These are phyloP conservation scores for Phlogophora meticulosa DNA, from an alignment of 2,888 invertebrate species.

Conservation along the genomic window DNA sequence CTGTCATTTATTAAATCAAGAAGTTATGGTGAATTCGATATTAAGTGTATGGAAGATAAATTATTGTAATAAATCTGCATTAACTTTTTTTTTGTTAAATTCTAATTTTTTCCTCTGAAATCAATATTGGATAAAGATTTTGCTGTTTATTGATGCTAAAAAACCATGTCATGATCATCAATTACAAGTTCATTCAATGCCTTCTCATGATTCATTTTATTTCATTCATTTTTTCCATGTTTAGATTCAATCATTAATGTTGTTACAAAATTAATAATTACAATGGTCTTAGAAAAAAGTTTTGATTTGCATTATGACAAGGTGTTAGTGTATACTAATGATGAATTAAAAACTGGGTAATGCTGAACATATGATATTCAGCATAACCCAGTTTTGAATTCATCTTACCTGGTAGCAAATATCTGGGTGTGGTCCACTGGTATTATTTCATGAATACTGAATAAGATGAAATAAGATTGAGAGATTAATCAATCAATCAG, in stretches of 20 bases:
- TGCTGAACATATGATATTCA: too few species aligned
- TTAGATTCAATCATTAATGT: conserved; percentile 7
- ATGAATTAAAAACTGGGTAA: neutral
- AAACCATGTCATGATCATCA: conserved; percentile 23
- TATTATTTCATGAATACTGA: neutral
- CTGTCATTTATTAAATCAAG: neutral
- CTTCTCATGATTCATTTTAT: neutral
- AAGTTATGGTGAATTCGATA: neutral
- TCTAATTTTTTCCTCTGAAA: neutral
- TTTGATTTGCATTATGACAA: neutral
- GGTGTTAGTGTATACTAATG: neutral
- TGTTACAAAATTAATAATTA: conserved; percentile 6
- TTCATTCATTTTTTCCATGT: conserved; percentile 8
- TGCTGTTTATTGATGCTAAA: neutral
- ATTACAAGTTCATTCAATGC: conserved; percentile 15
- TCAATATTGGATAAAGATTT: neutral
- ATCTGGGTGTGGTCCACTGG: neutral
- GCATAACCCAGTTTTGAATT: too few species aligned
- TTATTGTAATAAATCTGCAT: neutral
- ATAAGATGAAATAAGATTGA: neutral
- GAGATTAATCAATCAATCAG: too few species aligned
- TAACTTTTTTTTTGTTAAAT: neutral
- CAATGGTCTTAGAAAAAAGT: neutral
- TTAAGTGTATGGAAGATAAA: neutral
- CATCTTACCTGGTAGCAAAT: neutral